Base-by-base conservation (phyloP, 2,888 invertebrate genomes). In the Drosophila incognita region DNA sequence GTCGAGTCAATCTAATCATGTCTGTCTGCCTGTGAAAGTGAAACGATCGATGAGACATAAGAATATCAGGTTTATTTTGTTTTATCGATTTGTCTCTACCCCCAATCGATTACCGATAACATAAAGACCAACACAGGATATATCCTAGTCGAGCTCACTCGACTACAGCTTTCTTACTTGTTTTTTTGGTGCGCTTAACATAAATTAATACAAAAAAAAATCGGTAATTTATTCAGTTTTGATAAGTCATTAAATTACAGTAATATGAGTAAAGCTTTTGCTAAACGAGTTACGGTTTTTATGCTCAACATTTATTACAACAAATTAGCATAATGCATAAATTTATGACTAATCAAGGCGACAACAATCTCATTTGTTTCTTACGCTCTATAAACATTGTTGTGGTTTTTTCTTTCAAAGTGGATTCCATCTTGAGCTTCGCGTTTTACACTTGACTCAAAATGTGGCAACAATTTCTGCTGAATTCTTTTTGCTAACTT, bases 281-380 rank as follows among this genome's bases (percentile, higher is more conserved):
- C 35, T 27, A 54, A 77, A 57, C 60, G 59, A 63, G 60, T 66
- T 75, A 27, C 36, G 24, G 10, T 31, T 24, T 48, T 54, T 53
- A 40, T 35, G 21, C 10, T 11, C 21, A 48, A 54, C 35, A 51
- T 61, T 59, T 51, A 74, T 56, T 33, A 40, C 35, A 11, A 18
- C 2, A 15, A 8, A 53, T 74, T 75, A 60, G 36, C 74, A 75
- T 75, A 75, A 57, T 64, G 57, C 48, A 53, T 42, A 58, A 40
- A 46, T 51, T 58, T 61, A 62, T 54, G 67, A 51, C 48, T 61
- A 58, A 67, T 68, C 46, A 61, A 52, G 40, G 38, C 6, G 59
- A 54, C 11, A 35, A 33, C 11, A 10, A 15, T 21, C 36, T n/a
- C 40, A 29, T 24, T 15, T 46, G 24, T 24, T 46, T 46, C 8